These are phyloP conservation scores for Aphidoletes aphidimyza DNA, from an alignment of 2,888 invertebrate species.

Conservation along the genomic window DNA sequence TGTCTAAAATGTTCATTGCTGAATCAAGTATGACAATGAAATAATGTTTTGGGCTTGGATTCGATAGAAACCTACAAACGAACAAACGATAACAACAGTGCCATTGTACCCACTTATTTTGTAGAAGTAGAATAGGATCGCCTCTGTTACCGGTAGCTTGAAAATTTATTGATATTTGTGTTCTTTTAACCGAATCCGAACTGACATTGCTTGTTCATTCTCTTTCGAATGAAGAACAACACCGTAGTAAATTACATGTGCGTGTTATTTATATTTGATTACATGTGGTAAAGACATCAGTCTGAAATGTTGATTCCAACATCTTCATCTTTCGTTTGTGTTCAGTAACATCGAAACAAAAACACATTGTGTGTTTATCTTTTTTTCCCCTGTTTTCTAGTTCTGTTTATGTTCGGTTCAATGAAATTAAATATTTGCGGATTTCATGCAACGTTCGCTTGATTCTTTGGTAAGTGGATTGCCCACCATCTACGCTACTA, in stretches of 20 bases:
- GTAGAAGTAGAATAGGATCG: no score
- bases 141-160: not conserved
- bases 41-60: not conserved
- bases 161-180: slow-evolving; percentile 15
- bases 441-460: not conserved
- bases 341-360: not conserved
- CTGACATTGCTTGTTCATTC: not conserved
- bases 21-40: slow-evolving; percentile 6
- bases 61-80: not conserved
- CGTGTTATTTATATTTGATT: slow-evolving; percentile 8
- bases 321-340: not conserved
- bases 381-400: not conserved
- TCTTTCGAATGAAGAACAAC: not conserved
- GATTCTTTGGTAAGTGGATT: not conserved
- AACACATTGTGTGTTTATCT: not conserved
- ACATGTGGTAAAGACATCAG: not conserved
- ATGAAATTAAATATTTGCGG: slow-evolving; percentile 27
- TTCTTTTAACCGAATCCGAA: not conserved
- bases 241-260: not conserved
- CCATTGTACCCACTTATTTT: not conserved
- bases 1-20: not conserved
- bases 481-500: no score
- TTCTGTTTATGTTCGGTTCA: not conserved
- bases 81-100: not conserved
- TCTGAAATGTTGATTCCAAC: not conserved